These are phyloP conservation scores for Synergus laeviventris DNA, from an alignment of 2,888 invertebrate genomes.

Conservation along the genomic window DNA sequence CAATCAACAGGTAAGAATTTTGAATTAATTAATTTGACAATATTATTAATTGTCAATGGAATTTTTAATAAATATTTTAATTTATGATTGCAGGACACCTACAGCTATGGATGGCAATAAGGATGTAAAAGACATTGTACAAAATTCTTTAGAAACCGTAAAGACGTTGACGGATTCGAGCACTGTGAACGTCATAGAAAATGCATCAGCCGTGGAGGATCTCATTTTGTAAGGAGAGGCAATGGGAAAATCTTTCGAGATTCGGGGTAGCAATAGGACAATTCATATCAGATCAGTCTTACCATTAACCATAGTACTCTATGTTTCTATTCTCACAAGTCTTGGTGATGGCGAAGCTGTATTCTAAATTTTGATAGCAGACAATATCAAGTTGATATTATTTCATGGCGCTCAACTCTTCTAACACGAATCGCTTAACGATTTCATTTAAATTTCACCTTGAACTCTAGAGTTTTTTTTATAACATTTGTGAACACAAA, in stretches of 20 bases:
- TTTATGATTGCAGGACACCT: slow-evolving; percentile 54
- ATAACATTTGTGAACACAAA: slow-evolving; percentile 47
- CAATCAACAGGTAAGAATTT: slow-evolving; percentile 59
- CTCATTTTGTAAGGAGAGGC: slow-evolving; percentile 54
- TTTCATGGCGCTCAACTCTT: slow-evolving; percentile 21
- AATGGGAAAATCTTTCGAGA: slow-evolving; percentile 49
- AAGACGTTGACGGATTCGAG: slow-evolving; percentile 53
- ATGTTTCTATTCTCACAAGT: slow-evolving; percentile 61
- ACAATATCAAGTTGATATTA: slow-evolving; percentile 39
- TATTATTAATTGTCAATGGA: neutral
- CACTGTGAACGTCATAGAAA: slow-evolving; percentile 49
- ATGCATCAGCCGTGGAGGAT: slow-evolving; percentile 46
- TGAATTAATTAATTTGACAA: slow-evolving; percentile 22
- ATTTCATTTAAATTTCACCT: slow-evolving; percentile 14
- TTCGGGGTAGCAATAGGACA: slow-evolving; percentile 59
- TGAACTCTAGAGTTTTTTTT: slow-evolving; percentile 44
- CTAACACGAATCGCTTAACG: slow-evolving; percentile 28
- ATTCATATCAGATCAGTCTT: slow-evolving; percentile 70
- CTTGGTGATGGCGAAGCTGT: slow-evolving; percentile 31
- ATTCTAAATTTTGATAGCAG: slow-evolving; percentile 42
- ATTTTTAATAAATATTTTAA: neutral
- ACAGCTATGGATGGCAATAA: slow-evolving; percentile 54
- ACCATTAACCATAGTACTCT: slow-evolving; percentile 60
- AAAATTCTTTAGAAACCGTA: slow-evolving; percentile 54
- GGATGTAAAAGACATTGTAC: slow-evolving; percentile 51